Base-by-base conservation (phyloP, 1,140 invertebrate genomes). In the Agrypnia vestita region DNA sequence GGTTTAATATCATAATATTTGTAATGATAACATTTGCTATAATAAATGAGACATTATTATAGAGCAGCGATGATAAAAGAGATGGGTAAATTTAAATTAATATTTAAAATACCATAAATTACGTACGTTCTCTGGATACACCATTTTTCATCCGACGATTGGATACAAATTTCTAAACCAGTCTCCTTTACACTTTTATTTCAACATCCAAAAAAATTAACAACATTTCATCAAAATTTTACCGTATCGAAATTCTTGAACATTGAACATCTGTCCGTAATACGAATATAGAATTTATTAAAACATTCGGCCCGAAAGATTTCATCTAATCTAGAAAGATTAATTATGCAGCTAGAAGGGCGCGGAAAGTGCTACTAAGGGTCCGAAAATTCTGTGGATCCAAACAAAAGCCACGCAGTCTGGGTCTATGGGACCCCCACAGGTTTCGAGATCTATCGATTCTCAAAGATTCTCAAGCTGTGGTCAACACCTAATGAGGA, bases 331-430 rank as follows among this genome's bases (percentile, higher is more conserved):
- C 25, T 47, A 15, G 71, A 25, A 74, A 74, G 71, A 74, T 74
- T 74, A 74, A 74, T 74, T 56, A 56, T 35, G 4, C 3, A 7
- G 71, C 25, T 9, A 12, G 17, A 69, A 69, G 44, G 71, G 53
- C 44, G 51, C n/a, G 53, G 51, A 74, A 55, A 74, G 51, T 53
- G 71, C 71, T 74, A 74, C 71, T 74, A 73, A 74, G 71, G 71
- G 49, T 51, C 46, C 8, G 69, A 72, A 19, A 21, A 49, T 53
- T 43, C 9, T 49, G 13, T 15, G 71, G 53, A 51, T 46, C 10
- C 6, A 67, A 78, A 81, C 80, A 81, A 81, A 75, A 82, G 77
- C 73, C 81, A 82, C 81, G 81, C 81, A 82, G 81, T 82, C 81
- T 82, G 81, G 73, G 13, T 49, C 51, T 19, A 43, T 0, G 21